Percentiles rank a stretch among this genome's conserved stretches.
phyloP scores from a whole-genome alignment of 2,797 vertebrate genomes.

The Threskiornis aethiopicus region DNA sequence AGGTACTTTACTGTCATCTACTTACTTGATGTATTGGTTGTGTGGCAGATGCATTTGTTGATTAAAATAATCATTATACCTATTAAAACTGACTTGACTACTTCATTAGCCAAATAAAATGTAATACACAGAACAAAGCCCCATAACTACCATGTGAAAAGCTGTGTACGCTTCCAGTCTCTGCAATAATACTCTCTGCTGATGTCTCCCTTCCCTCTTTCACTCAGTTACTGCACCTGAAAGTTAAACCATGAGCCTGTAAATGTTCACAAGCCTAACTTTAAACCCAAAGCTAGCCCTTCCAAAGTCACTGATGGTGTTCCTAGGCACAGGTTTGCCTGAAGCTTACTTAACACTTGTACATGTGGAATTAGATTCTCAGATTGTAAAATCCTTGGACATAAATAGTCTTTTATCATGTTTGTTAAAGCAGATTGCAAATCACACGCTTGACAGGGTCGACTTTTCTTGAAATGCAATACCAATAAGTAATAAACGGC shows the following conservation, averaged over 20 bases:
- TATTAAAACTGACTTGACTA: not conserved
- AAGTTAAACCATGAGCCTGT: not conserved
- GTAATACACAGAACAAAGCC: not conserved
- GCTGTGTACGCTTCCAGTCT: not conserved
- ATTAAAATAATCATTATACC: not conserved
- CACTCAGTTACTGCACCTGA: not conserved
- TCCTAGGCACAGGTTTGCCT: not conserved
- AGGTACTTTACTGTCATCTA: not conserved
- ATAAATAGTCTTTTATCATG: not conserved
- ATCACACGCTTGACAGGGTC: not conserved
- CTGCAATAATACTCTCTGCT: not conserved
- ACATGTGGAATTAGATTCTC: not conserved
- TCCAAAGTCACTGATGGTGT: accelerated
- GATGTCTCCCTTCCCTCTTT: not conserved
- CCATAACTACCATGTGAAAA: not conserved
- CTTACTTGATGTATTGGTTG: not conserved
- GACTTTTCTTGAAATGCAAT: not conserved
- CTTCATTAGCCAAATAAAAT: not conserved
- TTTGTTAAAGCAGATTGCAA: not conserved
- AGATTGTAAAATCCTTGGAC: not conserved
- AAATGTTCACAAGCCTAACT: not conserved
- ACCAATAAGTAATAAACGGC: not conserved
- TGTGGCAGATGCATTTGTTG: not conserved
- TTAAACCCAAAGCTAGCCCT: not conserved
- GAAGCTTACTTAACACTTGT: not conserved